phyloP scores from a whole-genome alignment of 2,797 vertebrate species.

The Martes flavigula region DNA sequence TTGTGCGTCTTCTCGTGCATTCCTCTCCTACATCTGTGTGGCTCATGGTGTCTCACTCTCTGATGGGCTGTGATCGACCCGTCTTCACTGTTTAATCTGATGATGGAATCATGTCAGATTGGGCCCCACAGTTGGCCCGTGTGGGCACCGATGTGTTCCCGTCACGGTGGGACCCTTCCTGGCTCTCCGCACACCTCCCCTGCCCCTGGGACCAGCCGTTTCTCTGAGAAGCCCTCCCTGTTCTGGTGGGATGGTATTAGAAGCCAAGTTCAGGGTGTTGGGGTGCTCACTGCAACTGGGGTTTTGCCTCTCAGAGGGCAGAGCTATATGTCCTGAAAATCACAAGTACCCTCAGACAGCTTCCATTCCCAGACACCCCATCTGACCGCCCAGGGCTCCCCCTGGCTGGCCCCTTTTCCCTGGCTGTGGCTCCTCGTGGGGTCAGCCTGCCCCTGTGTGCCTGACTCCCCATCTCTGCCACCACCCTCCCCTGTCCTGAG shows the following conservation, averaged over 20 bases:
- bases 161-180: not conserved
- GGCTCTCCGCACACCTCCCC: fast-evolving
- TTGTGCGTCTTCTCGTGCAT: fast-evolving
- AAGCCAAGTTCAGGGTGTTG: not conserved
- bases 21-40: fast-evolving
- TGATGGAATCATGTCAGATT: not conserved
- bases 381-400: not conserved
- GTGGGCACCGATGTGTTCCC: fast-evolving
- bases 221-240: not conserved
- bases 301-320: not conserved
- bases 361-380: fast-evolving
- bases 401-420: too few species aligned
- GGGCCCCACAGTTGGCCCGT: not conserved
- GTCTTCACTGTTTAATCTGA: too few species aligned
- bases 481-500: not conserved
- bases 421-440: not conserved
- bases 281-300: not conserved
- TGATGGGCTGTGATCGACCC: fast-evolving
- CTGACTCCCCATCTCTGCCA: not conserved
- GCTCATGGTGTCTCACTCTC: not conserved
- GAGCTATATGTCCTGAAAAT: not conserved
- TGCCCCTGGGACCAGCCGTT: not conserved
- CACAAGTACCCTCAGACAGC: not conserved
- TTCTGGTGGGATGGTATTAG: not conserved
- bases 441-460: fast-evolving